These are phyloP conservation scores for Diplodus sargus DNA, from an alignment of 2,797 vertebrate species.

Conservation along the genomic window DNA sequence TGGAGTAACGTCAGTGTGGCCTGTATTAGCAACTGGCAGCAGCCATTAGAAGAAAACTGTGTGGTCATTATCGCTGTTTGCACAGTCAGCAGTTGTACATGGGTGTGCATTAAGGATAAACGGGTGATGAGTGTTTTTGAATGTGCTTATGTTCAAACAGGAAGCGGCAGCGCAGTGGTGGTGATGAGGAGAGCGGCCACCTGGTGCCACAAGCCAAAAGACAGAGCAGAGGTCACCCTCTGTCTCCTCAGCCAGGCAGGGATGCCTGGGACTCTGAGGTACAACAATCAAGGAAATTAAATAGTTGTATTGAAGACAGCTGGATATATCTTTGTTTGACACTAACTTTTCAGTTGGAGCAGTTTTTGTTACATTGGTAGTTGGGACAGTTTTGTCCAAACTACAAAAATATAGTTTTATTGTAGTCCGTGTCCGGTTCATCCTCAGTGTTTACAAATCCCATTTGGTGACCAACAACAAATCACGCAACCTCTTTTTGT, in stretches of 20 bases:
- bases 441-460: background rate
- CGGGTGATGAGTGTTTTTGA: background rate
- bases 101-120: no score
- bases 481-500: background rate
- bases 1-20: background rate
- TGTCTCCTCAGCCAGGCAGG: slow-evolving; percentile 79
- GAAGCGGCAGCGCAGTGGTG: slow-evolving; percentile 91
- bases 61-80: background rate
- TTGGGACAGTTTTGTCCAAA: background rate
- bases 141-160: slow-evolving; percentile 60
- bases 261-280: slow-evolving; percentile 87
- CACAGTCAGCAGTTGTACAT: background rate
- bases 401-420: background rate
- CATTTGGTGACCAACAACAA: background rate
- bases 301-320: background rate
- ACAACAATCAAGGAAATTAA: background rate
- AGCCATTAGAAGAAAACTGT: slow-evolving; percentile 7
- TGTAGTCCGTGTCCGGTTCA: background rate
- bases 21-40: background rate
- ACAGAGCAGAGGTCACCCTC: slow-evolving; percentile 81
- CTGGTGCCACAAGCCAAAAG: slow-evolving; percentile 91
- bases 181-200: slow-evolving; percentile 87
- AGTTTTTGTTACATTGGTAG: background rate
- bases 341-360: background rate
- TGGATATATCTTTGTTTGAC: background rate